Evolutionary conservation across 2,888 invertebrate species (phyloP), one percentile per base, ranked within the genome.

Genomic region (Agriopis aurantiaria): DNA sequence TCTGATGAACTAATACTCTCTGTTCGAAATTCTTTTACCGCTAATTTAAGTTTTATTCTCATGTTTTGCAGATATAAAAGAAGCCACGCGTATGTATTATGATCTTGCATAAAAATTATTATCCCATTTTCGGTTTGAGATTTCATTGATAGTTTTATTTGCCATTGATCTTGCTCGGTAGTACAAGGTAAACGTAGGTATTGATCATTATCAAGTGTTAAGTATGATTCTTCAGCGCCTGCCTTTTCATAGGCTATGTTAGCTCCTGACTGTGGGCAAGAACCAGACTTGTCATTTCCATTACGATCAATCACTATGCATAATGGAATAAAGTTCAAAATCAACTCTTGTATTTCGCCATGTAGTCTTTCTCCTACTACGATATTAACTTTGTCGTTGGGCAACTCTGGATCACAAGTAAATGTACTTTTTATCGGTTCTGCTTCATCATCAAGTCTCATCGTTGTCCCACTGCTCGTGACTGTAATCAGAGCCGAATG

Each of bases 341-440:
- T 85, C 9, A 95, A 55, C 75, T 93, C 91, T 78, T 95, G 92
- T 62, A 95, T 84, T 80, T 91, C 91, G 1, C 95, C 95, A 46
- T 89, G 90, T 66, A 94, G 86, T 75, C 84, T 88, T 78, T 92
- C 91, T 8, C 95, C 95, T 5, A 95, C 79, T 69, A 76, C 82
- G 77, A 95, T 86, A 69, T 86, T 83, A 51, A 92, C 81, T 74
- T 86, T 85, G 7, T 91, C 87, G 78, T 92, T 85, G 9, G 87
- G 84, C 41, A 93, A 78, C 43, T 88, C 84, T 46, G 94, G 93
- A 65, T 90, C 86, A 74, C 95, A 95, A 5, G 89, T 82, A 78
- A 94, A 93, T 40, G 77, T 74, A 60, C 80, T 80, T 77, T 78
- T 86, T 46, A 91, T 79, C 12, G 84, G 67, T 17, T 80, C 75